Base-by-base conservation (phyloP, 2,797 vertebrate species). In the Micrastur ruficollis region DNA sequence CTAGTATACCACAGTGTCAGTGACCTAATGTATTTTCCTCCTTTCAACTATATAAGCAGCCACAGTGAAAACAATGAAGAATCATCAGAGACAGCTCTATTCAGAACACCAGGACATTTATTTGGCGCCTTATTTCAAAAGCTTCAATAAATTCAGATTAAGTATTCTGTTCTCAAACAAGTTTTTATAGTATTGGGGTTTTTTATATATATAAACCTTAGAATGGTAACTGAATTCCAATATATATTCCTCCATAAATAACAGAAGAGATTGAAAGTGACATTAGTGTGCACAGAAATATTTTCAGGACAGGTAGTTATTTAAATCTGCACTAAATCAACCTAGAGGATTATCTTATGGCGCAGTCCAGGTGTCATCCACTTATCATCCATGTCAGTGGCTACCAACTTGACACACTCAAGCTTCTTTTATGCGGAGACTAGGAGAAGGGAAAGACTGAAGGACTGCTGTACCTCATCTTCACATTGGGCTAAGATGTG, bases 1-100 rank as follows among this genome's bases (percentile, higher is more conserved):
- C 50, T 46, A 86, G 58, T 52, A 78, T 13, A 65, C 46, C 27
- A 40, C 36, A 25, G 40, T 67, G 88, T 90, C 49, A 56, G 25
- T 90, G 90, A 94, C 82, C 61, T 89, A 71, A 85, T 90, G 95
- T 56, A 85, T 59, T 66, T 44, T 70, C 44, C 32, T 91, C 47
- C n/a, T 88, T 91, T 94, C 71, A 94, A 63, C 63, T 40, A 11
- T 8, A 50, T 34, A 70, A 81, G 29, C 44, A 89, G 53, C 7
- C 36, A 65, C 36, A 74, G 23, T 38, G 58, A 84, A 91, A 94
- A 62, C 11, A 63, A 49, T 31, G 94, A 83, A 67, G 22, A 16
- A 66, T 34, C 79, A 74, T 34, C 53, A 81, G 52, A 94, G 58
- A 65, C 5, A 11, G 58, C 25, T 75, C 62, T 81, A 31, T 14